Conservation (phyloP, 2,797 vertebrate genomes). For the Merluccius polli region DNA sequence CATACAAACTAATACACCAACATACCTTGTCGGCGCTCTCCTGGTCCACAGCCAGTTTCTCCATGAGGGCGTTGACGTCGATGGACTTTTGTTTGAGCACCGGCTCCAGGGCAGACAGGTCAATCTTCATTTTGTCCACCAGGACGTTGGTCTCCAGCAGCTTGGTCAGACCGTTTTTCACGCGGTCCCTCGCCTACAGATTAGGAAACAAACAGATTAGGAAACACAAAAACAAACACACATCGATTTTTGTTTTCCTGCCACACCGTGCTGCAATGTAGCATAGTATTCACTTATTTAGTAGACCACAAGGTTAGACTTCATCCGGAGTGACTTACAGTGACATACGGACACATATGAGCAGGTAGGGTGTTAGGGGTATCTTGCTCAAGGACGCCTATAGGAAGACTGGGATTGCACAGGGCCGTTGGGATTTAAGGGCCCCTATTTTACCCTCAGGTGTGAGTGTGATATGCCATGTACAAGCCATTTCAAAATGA, state of each 20-base stretch:
- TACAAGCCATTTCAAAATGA: too few species aligned
- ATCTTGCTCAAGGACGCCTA: too few species aligned
- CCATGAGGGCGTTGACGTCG: conserved; percentile 79
- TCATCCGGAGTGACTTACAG: too few species aligned
- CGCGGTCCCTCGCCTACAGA: conserved; percentile 76
- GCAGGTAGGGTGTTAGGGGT: too few species aligned
- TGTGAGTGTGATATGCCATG: too few species aligned
- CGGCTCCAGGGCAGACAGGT: conserved; percentile 81
- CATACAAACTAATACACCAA: not conserved
- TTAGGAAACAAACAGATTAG: not conserved
- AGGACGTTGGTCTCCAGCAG: conserved; percentile 80
- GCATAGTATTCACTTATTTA: too few species aligned
- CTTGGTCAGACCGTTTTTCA: conserved; percentile 82
- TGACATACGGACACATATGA: too few species aligned
- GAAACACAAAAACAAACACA: not conserved
- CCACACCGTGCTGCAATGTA: not conserved
- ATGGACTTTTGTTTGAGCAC: conserved; percentile 78
- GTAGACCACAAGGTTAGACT: too few species aligned
- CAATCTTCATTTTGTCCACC: conserved; percentile 83
- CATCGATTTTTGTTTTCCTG: not conserved
- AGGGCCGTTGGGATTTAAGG: too few species aligned
- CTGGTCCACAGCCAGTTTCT: conserved; percentile 78
- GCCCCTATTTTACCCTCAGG: too few species aligned
- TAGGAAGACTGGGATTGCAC: too few species aligned
- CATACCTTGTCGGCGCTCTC: conserved; percentile 79